Evolutionary conservation across 2,113 vertebrate genomes (phyloP).

Genomic region (Empidonax traillii): DNA sequence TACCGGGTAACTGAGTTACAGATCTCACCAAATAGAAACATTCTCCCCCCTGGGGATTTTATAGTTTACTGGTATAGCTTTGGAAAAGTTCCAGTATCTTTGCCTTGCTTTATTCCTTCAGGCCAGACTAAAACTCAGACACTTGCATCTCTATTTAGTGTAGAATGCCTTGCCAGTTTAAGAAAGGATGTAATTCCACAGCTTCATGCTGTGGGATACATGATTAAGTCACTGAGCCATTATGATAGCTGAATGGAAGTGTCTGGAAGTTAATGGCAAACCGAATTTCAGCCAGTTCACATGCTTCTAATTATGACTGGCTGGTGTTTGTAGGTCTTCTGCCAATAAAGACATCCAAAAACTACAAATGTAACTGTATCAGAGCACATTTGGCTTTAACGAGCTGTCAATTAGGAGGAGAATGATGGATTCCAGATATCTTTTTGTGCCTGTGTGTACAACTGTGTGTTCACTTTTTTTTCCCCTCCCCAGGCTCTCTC

Average conservation of each 20-base stretch:
- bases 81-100: background rate
- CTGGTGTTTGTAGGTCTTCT: constrained; percentile 67
- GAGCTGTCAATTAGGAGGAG: constrained; percentile 61
- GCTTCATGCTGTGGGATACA: background rate
- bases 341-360: constrained; percentile 73
- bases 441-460: background rate
- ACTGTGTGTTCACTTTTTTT: background rate
- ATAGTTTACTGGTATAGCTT: background rate
- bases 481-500: background rate
- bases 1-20: background rate
- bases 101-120: background rate
- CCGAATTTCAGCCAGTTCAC: constrained; percentile 56
- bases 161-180: background rate
- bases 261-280: constrained; percentile 58
- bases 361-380: constrained; percentile 65
- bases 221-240: constrained; percentile 28
- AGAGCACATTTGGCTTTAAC: constrained; percentile 58
- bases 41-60: background rate
- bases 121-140: background rate
- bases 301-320: constrained; percentile 63
- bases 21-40: background rate
- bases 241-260: constrained; percentile 32
- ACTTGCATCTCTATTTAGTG: background rate
- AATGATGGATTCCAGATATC: constrained; percentile 55
- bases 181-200: background rate